Conservation (phyloP, 2,888 invertebrate species). For the Spicauda simplicius region DNA sequence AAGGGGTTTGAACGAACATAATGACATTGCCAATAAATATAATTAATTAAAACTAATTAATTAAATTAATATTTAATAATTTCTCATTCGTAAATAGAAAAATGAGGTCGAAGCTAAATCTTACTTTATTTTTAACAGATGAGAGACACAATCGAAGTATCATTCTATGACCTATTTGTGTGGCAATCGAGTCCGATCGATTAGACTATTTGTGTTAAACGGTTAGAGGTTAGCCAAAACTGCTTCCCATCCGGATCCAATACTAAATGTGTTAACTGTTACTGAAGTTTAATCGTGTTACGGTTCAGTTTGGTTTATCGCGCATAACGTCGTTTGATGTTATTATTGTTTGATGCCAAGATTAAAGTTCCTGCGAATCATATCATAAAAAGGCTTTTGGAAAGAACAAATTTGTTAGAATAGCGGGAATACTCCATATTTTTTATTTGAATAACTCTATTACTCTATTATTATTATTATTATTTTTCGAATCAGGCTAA, state of each 20-base stretch:
- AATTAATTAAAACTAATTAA: no score
- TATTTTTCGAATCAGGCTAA: no score
- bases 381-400: no score
- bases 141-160: not conserved
- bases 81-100: no score
- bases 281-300: not conserved
- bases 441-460: no score
- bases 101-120: not conserved
- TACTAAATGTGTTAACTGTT: not conserved
- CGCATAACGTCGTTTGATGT: not conserved
- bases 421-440: no score
- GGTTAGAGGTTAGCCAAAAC: not conserved
- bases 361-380: not conserved
- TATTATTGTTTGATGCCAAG: no score
- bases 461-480: no score
- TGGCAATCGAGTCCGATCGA: not conserved
- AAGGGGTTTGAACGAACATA: no score
- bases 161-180: not conserved
- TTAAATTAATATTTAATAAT: no score
- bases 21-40: no score
- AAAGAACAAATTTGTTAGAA: no score
- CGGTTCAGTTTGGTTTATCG: not conserved
- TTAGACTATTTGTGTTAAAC: conserved; percentile 3
- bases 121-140: not conserved
- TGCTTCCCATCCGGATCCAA: not conserved